Base-by-base conservation (phyloP, 1,140 invertebrate species). In the Orius insidiosus region DNA sequence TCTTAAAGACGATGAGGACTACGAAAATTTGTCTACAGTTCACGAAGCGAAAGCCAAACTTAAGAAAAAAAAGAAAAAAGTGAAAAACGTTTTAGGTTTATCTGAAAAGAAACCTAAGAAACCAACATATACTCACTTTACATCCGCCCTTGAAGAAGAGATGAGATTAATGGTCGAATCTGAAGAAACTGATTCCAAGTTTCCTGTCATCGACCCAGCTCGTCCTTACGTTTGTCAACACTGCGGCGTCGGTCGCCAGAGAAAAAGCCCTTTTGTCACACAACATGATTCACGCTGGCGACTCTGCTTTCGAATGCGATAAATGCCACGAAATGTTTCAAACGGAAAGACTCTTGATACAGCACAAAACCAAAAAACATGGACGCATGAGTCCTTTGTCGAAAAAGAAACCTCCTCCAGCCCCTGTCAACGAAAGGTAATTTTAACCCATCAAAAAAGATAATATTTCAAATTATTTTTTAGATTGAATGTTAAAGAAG, bases 211-310 rank as follows among this genome's bases (percentile, higher is more conserved):
- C 0, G 81, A 85, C 63, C 71, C 77, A 1, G 68, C 71, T 16
- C 75, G 80, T 48, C 81, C 81, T 0, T 84, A 85, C 55, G 80
- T 84, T 3, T 85, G 82, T 50, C 75, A 82, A 39, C 73, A 77
- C 50, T 85, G 81, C 53, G 81, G 81, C 1, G 67, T 85, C 35
- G 74, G 75, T 6, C 63, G 80, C 79, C 0, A 67, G 81, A 19
- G 79, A 85, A 57, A 85, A 85, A 56, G 81, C 82, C 2, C 58
- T 85, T 1, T 72, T 75, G 13, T 82, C 80, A 1, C 81, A 85
- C 58, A 59, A 68, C 1, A 68, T 72, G 57, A 70, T 75, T 13
- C 55, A 57, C 46, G 52, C 49, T 5, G 55, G 79, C 30, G 80
- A 84, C 53, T 78, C 76, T 18, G 76, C 80, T 0, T 71, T 78